A percentile compares a stretch with the other conserved stretches of the same genome.
phyloP scores from a whole-genome alignment of 2,797 vertebrate species.

The Eulemur coronatus region DNA sequence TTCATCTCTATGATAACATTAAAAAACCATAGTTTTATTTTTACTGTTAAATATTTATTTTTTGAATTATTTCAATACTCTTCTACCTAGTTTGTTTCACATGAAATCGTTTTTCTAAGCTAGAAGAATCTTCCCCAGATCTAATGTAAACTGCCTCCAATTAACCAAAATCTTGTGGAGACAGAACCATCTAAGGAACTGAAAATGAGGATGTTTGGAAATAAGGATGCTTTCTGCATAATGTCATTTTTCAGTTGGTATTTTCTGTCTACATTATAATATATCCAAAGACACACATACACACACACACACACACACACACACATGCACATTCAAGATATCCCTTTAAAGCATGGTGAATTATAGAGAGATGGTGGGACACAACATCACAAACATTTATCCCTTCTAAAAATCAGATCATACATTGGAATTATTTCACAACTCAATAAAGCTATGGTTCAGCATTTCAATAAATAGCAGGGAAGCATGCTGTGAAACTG shows the following conservation, averaged over 20 bases:
- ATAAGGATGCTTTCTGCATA: not conserved
- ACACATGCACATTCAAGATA: not conserved
- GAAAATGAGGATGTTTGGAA: not conserved
- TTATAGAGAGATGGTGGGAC: not conserved
- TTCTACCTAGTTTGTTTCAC: not conserved
- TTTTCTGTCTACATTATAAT: not conserved
- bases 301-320: not conserved
- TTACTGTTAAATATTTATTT: not conserved
- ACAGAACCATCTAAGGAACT: not conserved
- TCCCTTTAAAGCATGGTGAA: not conserved
- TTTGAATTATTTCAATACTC: not conserved
- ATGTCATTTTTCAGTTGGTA: not conserved
- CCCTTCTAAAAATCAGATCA: not conserved
- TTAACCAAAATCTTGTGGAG: not conserved
- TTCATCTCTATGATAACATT: not conserved
- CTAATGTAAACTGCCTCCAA: conserved; percentile 14
- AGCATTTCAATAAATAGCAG: not conserved
- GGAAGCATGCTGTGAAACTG: not conserved
- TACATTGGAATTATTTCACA: not conserved
- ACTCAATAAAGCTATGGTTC: not conserved
- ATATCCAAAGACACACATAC: not conserved
- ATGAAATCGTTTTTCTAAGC: not conserved
- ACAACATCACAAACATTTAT: not conserved
- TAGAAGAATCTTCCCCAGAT: not conserved
- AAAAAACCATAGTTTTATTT: not conserved